phyloP scores from a whole-genome alignment of 2,888 invertebrate species.

The Nebria brevicollis region DNA sequence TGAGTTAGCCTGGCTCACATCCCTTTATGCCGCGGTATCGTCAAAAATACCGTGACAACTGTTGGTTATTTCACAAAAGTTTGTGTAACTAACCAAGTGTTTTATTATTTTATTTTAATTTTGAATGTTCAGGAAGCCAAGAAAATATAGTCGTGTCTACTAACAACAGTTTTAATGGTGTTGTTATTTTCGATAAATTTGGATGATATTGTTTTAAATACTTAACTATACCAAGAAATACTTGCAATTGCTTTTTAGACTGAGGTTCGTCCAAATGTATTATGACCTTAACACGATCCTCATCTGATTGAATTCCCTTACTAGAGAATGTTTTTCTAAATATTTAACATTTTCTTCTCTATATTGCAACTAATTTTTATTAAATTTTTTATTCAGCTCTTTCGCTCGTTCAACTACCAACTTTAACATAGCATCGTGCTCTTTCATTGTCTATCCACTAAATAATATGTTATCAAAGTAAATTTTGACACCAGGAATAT shows the following conservation, averaged over 20 bases:
- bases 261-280: background rate
- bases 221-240: background rate
- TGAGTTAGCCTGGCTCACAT: no score
- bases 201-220: background rate
- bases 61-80: no score
- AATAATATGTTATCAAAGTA: constrained; percentile 2
- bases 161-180: constrained; percentile 5
- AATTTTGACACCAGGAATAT: background rate
- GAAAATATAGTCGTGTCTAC: background rate
- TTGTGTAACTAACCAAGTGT: no score
- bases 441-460: constrained; percentile 3
- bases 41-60: no score
- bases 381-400: constrained; percentile 11
- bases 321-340: background rate
- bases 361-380: constrained; percentile 7
- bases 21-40: no score
- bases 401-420: background rate
- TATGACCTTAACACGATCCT: background rate
- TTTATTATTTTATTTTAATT: background rate
- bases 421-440: constrained; percentile 2
- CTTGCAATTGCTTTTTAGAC: constrained; percentile 3
- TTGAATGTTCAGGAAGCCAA: background rate
- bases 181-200: background rate
- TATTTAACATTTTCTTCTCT: constrained; percentile 11
- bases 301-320: constrained; percentile 3